A percentile compares a stretch with the other conserved stretches of the same genome.
phyloP scores from a whole-genome alignment of 2,113 vertebrate species.

The Caranx melampygus region DNA sequence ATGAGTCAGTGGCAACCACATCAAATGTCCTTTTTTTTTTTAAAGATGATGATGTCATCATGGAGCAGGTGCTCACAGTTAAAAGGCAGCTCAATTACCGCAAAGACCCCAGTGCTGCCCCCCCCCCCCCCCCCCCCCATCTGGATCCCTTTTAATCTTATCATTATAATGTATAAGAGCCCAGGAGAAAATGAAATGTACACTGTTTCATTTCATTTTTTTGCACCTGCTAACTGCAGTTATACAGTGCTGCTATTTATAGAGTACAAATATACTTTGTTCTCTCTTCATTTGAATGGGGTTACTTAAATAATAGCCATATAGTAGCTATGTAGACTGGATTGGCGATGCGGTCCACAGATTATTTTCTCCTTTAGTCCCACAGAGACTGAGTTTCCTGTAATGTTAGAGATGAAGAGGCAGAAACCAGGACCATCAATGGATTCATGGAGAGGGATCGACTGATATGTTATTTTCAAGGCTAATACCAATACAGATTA shows the following conservation, averaged over 20 bases:
- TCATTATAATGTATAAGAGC: not conserved
- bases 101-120: not conserved
- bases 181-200: not conserved
- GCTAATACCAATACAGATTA: no score
- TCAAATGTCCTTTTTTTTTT: slow-evolving; percentile 43
- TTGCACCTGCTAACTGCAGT: not conserved
- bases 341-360: no score
- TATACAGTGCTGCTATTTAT: not conserved
- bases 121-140: not conserved
- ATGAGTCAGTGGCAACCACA: slow-evolving; percentile 59
- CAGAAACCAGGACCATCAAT: not conserved
- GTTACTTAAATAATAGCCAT: slow-evolving; percentile 2
- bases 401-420: not conserved
- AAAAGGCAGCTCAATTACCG: slow-evolving; percentile 38
- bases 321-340: not conserved
- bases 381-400: not conserved
- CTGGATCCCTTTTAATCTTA: slow-evolving; percentile 10
- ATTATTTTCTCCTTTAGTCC: not conserved
- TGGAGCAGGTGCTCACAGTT: slow-evolving; percentile 55
- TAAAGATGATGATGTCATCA: slow-evolving; percentile 62
- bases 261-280: not conserved
- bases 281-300: not conserved
- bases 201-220: not conserved
- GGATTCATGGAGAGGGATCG: no score
- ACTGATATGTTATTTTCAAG: no score